These are phyloP conservation scores for Aphaenogaster rudis DNA, from an alignment of 1,140 invertebrate genomes.

Conservation along the genomic window DNA sequence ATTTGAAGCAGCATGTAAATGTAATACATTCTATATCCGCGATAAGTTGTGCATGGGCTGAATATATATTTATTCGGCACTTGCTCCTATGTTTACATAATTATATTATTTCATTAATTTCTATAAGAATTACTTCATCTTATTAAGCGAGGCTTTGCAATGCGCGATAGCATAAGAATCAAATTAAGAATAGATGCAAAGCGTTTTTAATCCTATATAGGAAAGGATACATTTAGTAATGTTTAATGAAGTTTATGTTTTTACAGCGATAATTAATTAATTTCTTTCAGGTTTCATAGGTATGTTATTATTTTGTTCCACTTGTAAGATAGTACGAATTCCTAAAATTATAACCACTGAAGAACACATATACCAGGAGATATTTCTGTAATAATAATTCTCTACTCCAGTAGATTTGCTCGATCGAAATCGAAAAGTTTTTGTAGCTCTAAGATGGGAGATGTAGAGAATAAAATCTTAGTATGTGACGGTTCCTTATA, in stretches of 20 bases:
- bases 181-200: constrained; percentile 69
- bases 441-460: constrained; percentile 79
- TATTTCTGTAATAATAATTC: constrained; percentile 79
- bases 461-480: constrained; percentile 83
- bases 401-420: constrained; percentile 79
- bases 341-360: constrained; percentile 77
- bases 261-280: constrained; percentile 83
- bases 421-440: constrained; percentile 72
- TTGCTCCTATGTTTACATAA: constrained; percentile 51
- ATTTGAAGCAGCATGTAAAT: constrained; percentile 59
- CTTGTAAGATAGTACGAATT: constrained; percentile 80
- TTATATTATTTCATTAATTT: constrained; percentile 63
- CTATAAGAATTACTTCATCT: constrained; percentile 58
- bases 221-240: constrained; percentile 61
- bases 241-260: constrained; percentile 77
- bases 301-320: constrained; percentile 87
- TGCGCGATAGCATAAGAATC: constrained; percentile 70
- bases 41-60: constrained; percentile 55
- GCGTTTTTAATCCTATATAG: constrained; percentile 61
- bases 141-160: constrained; percentile 61
- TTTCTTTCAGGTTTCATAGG: constrained; percentile 86
- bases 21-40: constrained; percentile 58
- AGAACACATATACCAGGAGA: constrained; percentile 79
- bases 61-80: constrained; percentile 65
- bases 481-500: constrained; percentile 85